Conservation (phyloP, 2,113 vertebrate genomes). For the Ondatra zibethicus region DNA sequence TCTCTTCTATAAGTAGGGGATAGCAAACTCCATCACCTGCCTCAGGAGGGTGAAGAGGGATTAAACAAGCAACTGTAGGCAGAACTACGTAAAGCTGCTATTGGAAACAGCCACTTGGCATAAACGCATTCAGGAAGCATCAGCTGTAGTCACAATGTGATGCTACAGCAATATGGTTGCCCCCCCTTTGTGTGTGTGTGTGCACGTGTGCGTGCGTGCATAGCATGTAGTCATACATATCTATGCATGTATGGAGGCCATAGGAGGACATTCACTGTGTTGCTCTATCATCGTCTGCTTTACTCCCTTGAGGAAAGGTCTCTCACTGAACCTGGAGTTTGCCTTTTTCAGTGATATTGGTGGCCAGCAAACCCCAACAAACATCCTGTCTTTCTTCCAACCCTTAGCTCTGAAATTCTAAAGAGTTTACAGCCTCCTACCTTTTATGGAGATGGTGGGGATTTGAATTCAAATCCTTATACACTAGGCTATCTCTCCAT, state of each 20-base stretch:
- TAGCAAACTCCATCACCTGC: neutral
- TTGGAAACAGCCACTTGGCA: neutral
- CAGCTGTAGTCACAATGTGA: neutral
- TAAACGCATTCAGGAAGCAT: neutral
- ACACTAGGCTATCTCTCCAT: too few relatives aligned
- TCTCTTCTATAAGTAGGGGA: neutral
- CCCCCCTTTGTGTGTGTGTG: neutral
- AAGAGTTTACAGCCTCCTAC: neutral
- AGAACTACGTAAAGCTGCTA: neutral
- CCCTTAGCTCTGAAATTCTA: too few relatives aligned
- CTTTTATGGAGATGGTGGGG: neutral
- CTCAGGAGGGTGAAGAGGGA: neutral
- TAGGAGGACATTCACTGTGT: neutral
- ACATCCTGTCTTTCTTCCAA: neutral
- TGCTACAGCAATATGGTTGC: neutral
- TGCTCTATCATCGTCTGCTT: neutral
- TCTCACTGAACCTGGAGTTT: neutral
- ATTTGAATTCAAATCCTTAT: neutral
- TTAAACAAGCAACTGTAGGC: neutral
- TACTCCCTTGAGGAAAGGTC: neutral
- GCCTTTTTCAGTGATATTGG: neutral
- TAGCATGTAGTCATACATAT: neutral
- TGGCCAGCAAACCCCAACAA: neutral
- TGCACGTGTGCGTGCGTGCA: fast-evolving
- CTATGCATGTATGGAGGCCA: neutral